A percentile compares a stretch with the other conserved stretches of the same genome.
Conservation (phyloP, 2,888 invertebrate species). For the Hypena proboscidalis region DNA sequence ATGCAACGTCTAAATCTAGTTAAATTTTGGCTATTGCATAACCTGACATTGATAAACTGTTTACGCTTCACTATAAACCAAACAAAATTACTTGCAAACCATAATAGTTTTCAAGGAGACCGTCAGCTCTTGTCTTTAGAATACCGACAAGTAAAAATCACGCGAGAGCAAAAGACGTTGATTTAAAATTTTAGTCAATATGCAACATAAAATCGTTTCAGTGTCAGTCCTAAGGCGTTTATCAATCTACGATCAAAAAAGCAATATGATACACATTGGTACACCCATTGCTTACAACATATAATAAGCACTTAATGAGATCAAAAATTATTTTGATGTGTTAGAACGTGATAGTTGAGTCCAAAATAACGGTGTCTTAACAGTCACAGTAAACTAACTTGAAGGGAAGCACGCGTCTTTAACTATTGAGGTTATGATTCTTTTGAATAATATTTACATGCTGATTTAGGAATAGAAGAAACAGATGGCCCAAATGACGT, state of each 20-base stretch:
- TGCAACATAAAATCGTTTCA: too few relatives aligned
- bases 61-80: too few relatives aligned
- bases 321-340: conserved; percentile 39
- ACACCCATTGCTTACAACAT: conserved; percentile 46
- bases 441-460: conserved; percentile 10
- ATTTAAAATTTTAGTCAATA: too few relatives aligned
- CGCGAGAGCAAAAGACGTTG: too few relatives aligned
- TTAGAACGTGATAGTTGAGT: conserved; percentile 41
- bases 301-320: conserved; percentile 41
- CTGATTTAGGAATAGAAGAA: background rate
- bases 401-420: conserved; percentile 21
- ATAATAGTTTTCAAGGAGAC: too few relatives aligned
- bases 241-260: conserved; percentile 41
- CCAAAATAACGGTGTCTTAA: conserved; percentile 32
- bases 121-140: too few relatives aligned
- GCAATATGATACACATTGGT: conserved; percentile 38
- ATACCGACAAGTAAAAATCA: too few relatives aligned
- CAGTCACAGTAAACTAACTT: conserved; percentile 16
- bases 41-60: too few relatives aligned
- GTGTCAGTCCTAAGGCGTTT: too few relatives aligned
- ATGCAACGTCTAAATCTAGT: too few relatives aligned
- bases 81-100: too few relatives aligned
- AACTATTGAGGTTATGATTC: conserved; percentile 25
- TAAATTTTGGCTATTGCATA: too few relatives aligned
- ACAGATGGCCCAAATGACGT: conserved; percentile 3